Conservation (phyloP, 2,113 vertebrate species). For the Apodemus speciosus region DNA sequence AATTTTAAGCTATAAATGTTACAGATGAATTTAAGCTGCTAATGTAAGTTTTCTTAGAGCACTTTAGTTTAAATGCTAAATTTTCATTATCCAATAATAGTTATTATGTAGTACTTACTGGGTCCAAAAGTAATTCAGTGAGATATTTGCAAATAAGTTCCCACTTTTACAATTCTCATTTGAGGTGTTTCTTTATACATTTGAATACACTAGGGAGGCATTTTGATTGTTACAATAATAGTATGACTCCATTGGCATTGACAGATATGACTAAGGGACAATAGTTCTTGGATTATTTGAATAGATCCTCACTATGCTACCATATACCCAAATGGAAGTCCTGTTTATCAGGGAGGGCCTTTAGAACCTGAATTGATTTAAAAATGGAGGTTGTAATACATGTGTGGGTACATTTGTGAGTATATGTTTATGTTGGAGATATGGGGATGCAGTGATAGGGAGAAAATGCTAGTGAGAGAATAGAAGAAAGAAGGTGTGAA, state of each 20-base stretch:
- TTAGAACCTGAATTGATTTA: not conserved
- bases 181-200: not conserved
- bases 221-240: not conserved
- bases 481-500: not conserved
- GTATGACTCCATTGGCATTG: not conserved
- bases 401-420: not conserved
- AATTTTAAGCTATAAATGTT: constrained; percentile 32
- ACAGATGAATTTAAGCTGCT: constrained; percentile 28
- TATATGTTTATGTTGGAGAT: not conserved
- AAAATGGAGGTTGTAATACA: not conserved
- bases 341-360: not conserved
- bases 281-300: not conserved
- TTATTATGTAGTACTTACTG: constrained; percentile 1
- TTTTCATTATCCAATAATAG: constrained; percentile 18
- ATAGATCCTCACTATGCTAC: not conserved
- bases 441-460: not conserved
- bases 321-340: not conserved
- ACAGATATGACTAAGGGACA: not conserved
- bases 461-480: not conserved
- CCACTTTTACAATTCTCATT: constrained; percentile 4
- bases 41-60: not conserved
- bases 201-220: not conserved
- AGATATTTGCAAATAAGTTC: not conserved
- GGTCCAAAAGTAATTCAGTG: not conserved
- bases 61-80: constrained; percentile 36